Conservation (phyloP, 2,113 vertebrate species). For the Cygnus buccinator region DNA sequence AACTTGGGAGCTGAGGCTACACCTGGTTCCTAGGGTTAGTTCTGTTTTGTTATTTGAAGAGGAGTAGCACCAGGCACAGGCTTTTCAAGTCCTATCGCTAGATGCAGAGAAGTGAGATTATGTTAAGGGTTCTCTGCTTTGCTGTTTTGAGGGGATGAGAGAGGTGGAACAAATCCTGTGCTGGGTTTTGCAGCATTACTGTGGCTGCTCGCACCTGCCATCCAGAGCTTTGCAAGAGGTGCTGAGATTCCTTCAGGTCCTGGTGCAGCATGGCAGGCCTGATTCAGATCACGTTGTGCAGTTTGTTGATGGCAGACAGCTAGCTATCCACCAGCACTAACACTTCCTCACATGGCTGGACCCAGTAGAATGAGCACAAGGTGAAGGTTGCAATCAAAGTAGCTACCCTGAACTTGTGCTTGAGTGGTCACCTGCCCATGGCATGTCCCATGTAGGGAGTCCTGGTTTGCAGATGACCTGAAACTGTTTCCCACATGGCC, state of each 20-base stretch:
- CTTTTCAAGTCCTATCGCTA: neutral
- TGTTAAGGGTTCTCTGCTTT: neutral
- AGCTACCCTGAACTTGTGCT: neutral
- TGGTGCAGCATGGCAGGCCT: neutral
- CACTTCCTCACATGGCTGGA: neutral
- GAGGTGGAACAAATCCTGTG: neutral
- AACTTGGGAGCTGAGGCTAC: neutral
- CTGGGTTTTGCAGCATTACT: neutral
- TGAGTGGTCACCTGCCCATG: neutral
- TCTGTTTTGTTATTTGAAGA: neutral
- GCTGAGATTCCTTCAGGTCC: neutral
- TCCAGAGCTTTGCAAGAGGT: neutral
- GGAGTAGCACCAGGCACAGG: neutral
- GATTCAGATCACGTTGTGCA: neutral
- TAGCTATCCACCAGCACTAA: neutral
- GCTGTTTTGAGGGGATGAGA: neutral
- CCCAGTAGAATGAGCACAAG: neutral
- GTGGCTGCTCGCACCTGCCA: neutral
- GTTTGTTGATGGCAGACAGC: neutral
- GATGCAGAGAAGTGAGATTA: neutral
- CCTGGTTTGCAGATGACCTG: neutral
- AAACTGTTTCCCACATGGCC: neutral
- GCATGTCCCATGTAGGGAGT: accelerated
- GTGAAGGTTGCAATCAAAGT: neutral
- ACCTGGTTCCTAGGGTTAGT: neutral